Conservation (phyloP, 1,140 invertebrate genomes). For the Drosophila pseudoananassae region DNA sequence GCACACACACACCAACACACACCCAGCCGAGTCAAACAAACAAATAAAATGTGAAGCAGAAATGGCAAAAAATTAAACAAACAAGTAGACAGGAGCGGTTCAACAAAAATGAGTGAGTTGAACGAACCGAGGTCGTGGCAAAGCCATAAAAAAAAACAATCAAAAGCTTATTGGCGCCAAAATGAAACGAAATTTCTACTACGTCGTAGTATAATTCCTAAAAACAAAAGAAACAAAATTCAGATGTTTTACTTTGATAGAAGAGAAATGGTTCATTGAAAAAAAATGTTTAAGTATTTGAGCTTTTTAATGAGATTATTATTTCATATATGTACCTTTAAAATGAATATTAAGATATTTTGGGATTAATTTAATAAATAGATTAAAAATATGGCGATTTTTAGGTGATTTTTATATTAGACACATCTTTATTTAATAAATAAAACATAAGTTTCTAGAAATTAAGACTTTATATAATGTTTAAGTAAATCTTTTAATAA, state of each 20-base stretch:
- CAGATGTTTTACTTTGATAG: conserved; percentile 42
- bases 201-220: conserved; percentile 74
- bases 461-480: too few relatives aligned
- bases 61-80: conserved; percentile 84
- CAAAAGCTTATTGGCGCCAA: conserved; percentile 56
- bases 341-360: not conserved
- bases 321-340: not conserved
- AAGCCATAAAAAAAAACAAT: conserved; percentile 35
- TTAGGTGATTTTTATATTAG: too few relatives aligned
- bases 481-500: too few relatives aligned
- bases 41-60: conserved; percentile 84
- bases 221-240: conserved; percentile 28
- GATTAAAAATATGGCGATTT: too few relatives aligned
- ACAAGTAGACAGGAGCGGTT: conserved; percentile 83
- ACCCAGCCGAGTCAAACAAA: conserved; percentile 81
- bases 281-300: not conserved
- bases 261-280: conserved; percentile 28
- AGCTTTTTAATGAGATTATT: not conserved
- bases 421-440: too few relatives aligned
- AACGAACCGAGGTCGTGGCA: conserved; percentile 62
- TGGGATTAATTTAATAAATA: too few relatives aligned
- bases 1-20: conserved; percentile 70
- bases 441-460: not conserved
- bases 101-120: conserved; percentile 67
- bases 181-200: conserved; percentile 67